Base-by-base conservation (phyloP, 2,797 vertebrate species). In the Poeciliopsis infans region DNA sequence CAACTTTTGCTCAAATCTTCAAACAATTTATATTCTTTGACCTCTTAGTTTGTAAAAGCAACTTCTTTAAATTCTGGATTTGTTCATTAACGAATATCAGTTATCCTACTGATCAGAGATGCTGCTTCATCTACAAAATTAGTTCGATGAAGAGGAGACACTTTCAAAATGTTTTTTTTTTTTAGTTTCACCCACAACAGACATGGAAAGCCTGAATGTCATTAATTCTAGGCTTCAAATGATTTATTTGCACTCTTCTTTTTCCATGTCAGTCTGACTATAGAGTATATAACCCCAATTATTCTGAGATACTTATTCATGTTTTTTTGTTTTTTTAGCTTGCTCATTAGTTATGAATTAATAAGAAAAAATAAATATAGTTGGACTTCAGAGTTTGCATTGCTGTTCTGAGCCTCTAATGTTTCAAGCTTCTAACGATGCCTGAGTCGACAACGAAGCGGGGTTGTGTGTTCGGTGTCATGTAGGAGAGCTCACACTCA, bases 401-500 rank as follows among this genome's bases (percentile, higher is more conserved):
- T 45, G 25, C 41, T 46, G 10, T 16, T 28, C n/a, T 45, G 55
- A 46, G 74, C 55, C 55, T 75, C 57, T 61, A 28, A 75, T 33
- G 74, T 46, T 61, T 75, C 74, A 61, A 46, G 73, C n/a, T 28
- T 25, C 53, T 45, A 28, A 31, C n/a, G 45, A 45, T 28, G 39
- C 53, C 16, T 11, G 57, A 79, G 86, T 78, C 39, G 11, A 59
- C 82, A 79, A 36, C 77, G 76, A 45, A 77, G 78, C 83, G 16
- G 75, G 74, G 76, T 64, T 13, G 18, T 72, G 49, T 80, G 76
- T 75, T 77, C 36, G 4, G n/a, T 81, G 83, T 83, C 66, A 74
- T 85, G 84, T 68, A 82, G 83, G 64, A 84, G 82, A 76, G 82
- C 80, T 91, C 87, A 1, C 36, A 71, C 88, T 85, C 85, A 89